A percentile compares a stretch with the other conserved stretches of the same genome.
These are phyloP conservation scores for Ormyrus nitidulus DNA, from an alignment of 2,888 invertebrate genomes.

Conservation along the genomic window DNA sequence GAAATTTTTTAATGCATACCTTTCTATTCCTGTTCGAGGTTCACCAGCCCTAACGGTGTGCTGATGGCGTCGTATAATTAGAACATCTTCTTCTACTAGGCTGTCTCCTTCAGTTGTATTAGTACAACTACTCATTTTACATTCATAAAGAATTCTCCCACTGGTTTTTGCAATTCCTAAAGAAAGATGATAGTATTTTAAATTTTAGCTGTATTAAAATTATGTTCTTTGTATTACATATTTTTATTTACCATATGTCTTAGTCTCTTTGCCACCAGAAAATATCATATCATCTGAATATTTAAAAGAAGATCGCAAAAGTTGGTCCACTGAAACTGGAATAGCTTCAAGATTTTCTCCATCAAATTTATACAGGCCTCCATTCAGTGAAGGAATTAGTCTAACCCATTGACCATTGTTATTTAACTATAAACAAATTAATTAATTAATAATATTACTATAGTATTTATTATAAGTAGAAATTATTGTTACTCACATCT, in stretches of 20 bases:
- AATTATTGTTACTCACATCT: conserved; percentile 79
- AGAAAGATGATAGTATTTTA: neutral
- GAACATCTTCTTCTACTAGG: conserved; percentile 77
- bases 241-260: conserved; percentile 82
- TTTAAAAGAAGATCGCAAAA: conserved; percentile 91
- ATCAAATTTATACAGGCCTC: conserved; percentile 93
- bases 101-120: conserved; percentile 80
- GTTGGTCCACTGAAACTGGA: conserved; percentile 90
- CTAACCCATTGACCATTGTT: conserved; percentile 91
- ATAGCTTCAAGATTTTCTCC: conserved; percentile 91
- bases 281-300: conserved; percentile 91
- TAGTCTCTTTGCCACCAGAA: conserved; percentile 91
- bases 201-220: neutral
- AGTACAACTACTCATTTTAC: conserved; percentile 84
- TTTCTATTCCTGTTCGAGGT: conserved; percentile 89
- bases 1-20: conserved; percentile 76
- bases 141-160: conserved; percentile 86
- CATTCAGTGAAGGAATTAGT: conserved; percentile 94
- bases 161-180: conserved; percentile 82
- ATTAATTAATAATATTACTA: conserved; percentile 11
- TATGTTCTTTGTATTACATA: neutral
- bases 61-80: conserved; percentile 88
- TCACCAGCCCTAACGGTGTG: conserved; percentile 94
- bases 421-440: conserved; percentile 78
- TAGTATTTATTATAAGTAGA: conserved; percentile 23